Base-by-base conservation (phyloP, 1,140 invertebrate species). In the Scaptomyza montana region DNA sequence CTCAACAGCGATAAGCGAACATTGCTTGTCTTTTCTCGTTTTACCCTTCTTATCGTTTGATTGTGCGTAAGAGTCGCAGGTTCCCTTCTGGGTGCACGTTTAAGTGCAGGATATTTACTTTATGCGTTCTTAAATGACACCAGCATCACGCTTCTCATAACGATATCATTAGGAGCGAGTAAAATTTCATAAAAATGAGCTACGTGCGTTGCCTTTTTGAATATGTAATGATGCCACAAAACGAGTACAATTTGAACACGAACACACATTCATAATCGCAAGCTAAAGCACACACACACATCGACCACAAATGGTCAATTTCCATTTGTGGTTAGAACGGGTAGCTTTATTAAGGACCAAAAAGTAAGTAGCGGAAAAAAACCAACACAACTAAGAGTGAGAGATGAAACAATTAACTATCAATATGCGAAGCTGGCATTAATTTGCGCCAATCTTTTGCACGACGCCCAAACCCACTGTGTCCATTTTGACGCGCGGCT, bases 201-300 rank as follows among this genome's bases (percentile, higher is more conserved):
- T 80, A 86, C 81, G 81, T 85, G 80, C 77, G 80, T 61, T 80
- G 81, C 81, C 80, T 80, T 86, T 84, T 86, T 85, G 80, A 85
- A 85, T 85, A 86, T 86, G 74, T 80, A 85, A 85, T 85, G 80
- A 85, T 68, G 69, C 80, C 64, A 74, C 61, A 68, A 69, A 80
- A 69, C 78, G 64, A 86, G 69, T 85, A 81, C 77, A 85, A 86
- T 85, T 85, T 85, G 45, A 49, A 45, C 77, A 80, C 77, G 66
- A 77, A 39, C 54, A 46, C 59, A 60, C 53, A 45, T 30, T 13
- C 13, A 25, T 25, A 25, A 4, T 4, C 21, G 25, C 64, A 54
- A 65, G 50, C 47, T 65, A 53, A 67, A 67, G 75, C 75, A 71
- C 62, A 63, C 57, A 64, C 78, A 56, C 77, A 77, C 64, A 77